These are phyloP conservation scores for Cosmia pyralina DNA, from an alignment of 2,888 invertebrate species.

Conservation along the genomic window DNA sequence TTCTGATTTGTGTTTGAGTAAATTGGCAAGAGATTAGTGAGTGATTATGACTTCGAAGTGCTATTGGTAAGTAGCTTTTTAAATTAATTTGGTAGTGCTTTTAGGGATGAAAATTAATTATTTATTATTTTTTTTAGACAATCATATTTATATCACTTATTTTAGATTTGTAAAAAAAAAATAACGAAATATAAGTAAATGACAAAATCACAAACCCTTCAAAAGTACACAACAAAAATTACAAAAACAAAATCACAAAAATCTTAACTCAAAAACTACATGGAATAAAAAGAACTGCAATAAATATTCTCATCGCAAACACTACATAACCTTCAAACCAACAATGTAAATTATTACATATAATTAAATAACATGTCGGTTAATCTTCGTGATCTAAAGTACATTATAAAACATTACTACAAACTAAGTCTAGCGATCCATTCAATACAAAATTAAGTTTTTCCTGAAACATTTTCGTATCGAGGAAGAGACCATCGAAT, in stretches of 20 bases:
- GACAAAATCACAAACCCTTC: neutral
- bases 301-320: neutral
- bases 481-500: constrained; percentile 50
- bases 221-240: too few relatives aligned
- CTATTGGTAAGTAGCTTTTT: constrained; percentile 57
- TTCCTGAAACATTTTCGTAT: neutral
- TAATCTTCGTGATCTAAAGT: constrained; percentile 14
- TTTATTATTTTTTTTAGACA: neutral
- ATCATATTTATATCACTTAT: neutral
- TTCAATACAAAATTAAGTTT: neutral
- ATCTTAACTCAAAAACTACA: neutral
- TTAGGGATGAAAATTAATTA: neutral
- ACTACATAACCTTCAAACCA: constrained; percentile 1
- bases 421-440: neutral
- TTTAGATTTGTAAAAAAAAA: neutral
- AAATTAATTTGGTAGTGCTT: neutral
- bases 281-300: neutral
- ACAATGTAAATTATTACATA: constrained; percentile 5
- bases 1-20: constrained; percentile 74
- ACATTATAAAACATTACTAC: neutral
- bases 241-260: neutral
- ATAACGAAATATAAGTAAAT: neutral
- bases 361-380: constrained; percentile 10
- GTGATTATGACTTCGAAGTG: constrained; percentile 45
- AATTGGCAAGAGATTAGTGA: constrained; percentile 72